A percentile compares a stretch with the other conserved stretches of the same genome.
phyloP scores from a whole-genome alignment of 1,140 invertebrate species.

The Brachionus calyciflorus region DNA sequence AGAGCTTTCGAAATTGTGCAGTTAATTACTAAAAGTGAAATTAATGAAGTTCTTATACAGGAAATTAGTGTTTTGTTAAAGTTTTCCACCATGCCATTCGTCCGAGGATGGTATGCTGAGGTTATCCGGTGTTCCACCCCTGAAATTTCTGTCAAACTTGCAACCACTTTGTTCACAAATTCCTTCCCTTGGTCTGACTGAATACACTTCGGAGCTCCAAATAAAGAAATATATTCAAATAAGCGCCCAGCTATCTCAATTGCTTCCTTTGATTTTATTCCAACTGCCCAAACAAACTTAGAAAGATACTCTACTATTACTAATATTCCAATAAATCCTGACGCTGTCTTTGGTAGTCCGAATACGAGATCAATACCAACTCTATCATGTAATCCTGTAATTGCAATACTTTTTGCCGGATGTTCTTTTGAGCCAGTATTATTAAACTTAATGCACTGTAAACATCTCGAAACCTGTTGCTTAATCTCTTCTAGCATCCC shows the following conservation, averaged over 20 bases:
- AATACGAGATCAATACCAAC: not conserved
- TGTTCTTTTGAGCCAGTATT: not conserved
- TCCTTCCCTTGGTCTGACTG: slow-evolving; percentile 57
- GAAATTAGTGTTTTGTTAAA: slow-evolving; percentile 50
- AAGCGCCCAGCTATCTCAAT: not conserved
- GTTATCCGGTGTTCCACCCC: slow-evolving; percentile 49
- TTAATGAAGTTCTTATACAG: slow-evolving; percentile 53
- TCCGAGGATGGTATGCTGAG: slow-evolving; percentile 51
- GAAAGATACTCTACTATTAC: not conserved
- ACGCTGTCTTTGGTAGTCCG: not conserved
- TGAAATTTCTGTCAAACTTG: slow-evolving; percentile 49
- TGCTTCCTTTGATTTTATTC: not conserved
- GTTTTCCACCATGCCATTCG: slow-evolving; percentile 53
- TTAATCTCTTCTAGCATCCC: no score
- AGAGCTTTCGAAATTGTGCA: no score
- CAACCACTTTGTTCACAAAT: slow-evolving; percentile 54
- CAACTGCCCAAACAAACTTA: not conserved
- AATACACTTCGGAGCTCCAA: no score
- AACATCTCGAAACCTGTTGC: no score
- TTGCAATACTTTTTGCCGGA: not conserved
- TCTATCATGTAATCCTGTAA: not conserved
- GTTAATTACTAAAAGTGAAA: no score
- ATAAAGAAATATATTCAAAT: no score
- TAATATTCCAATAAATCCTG: not conserved
- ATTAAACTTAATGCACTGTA: not conserved